A percentile compares a stretch with the other conserved stretches of the same genome.
phyloP scores from a whole-genome alignment of 2,113 vertebrate species.

The Aix galericulata region DNA sequence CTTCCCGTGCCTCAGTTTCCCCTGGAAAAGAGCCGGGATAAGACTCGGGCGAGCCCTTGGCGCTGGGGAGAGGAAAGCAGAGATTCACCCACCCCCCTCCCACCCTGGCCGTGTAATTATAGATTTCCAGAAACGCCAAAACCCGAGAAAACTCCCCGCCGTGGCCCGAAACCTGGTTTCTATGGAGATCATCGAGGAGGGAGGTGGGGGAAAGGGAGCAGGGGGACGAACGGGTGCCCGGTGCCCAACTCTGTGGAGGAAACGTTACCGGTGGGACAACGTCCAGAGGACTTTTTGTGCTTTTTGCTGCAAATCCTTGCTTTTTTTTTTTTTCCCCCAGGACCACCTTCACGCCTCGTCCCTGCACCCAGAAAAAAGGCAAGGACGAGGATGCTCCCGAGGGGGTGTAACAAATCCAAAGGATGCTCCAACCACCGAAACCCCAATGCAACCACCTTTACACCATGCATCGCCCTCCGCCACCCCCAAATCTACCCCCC shows the following conservation, averaged over 20 bases:
- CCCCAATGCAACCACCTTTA: not conserved
- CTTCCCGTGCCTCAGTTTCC: not conserved
- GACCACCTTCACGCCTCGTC: too few species aligned
- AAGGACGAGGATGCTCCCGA: not conserved
- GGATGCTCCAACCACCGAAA: not conserved
- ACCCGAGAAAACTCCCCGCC: slow-evolving; percentile 22
- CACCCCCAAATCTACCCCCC: not conserved
- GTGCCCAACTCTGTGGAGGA: not conserved
- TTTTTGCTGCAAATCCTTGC: too few species aligned
- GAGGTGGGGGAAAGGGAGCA: not conserved
- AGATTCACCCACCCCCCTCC: not conserved
- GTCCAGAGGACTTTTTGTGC: too few species aligned
- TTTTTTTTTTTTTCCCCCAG: too few species aligned
- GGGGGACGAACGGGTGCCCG: not conserved
- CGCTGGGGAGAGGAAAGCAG: not conserved
- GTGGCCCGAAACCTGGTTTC: slow-evolving; percentile 34
- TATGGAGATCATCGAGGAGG: slow-evolving; percentile 12
- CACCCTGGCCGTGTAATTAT: slow-evolving; percentile 18
- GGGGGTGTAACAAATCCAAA: not conserved
- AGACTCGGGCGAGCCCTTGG: accelerated
- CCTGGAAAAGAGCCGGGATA: not conserved
- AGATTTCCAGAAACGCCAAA: slow-evolving; percentile 25
- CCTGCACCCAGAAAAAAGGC: too few species aligned
- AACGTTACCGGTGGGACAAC: too few species aligned
- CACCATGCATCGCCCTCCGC: not conserved